Conservation (phyloP, 2,797 vertebrate genomes). For the Acestrorhynchus altus region DNA sequence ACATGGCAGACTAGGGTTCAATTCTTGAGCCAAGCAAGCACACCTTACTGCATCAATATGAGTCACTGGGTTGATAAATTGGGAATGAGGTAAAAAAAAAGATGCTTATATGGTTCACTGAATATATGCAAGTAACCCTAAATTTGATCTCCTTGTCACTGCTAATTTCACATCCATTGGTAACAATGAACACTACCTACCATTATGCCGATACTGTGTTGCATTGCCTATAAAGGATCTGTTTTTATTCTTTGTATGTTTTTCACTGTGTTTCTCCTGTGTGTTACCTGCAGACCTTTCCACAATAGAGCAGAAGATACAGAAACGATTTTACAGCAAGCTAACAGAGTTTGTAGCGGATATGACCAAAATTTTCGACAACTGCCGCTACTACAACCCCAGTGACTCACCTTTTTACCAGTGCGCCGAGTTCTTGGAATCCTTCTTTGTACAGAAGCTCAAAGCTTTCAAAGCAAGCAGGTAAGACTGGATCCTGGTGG, state of each 20-base stretch:
- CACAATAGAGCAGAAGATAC: conserved; percentile 94
- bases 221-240: neutral
- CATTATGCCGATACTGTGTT: neutral
- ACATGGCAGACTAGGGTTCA: too few species aligned
- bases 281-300: conserved; percentile 84
- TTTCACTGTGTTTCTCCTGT: neutral
- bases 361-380: conserved; percentile 99
- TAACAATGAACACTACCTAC: too few species aligned
- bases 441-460: conserved; percentile 98
- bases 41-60: too few species aligned
- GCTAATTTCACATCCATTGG: neutral
- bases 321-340: conserved; percentile 95
- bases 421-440: conserved; percentile 96
- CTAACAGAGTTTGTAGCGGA: conserved; percentile 98
- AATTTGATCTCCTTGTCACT: too few species aligned
- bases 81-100: too few species aligned
- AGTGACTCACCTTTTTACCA: conserved; percentile 98
- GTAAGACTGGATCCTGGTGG: conserved; percentile 69
- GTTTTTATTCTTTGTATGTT: too few species aligned
- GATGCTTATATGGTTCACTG: too few species aligned
- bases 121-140: too few species aligned
- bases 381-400: conserved; percentile 99
- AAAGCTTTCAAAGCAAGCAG: conserved; percentile 99
- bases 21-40: too few species aligned
- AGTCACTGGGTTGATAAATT: too few species aligned